phyloP scores from a whole-genome alignment of 2,888 invertebrate genomes.

The Deladenus siricidicola region DNA sequence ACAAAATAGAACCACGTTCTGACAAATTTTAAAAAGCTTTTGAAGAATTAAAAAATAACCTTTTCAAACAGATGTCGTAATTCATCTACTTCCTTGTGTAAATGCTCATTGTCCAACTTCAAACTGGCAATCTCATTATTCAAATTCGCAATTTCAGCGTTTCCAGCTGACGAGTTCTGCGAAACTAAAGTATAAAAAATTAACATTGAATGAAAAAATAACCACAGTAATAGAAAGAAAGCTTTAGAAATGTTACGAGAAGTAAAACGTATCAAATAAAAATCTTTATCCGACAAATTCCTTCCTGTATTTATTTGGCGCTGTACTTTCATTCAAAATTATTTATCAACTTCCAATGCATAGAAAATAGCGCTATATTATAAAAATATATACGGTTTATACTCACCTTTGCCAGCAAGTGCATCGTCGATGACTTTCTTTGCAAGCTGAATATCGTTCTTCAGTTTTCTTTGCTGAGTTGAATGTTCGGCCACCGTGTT shows the following conservation, averaged over 20 bases:
- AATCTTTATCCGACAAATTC: no score
- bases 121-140: slow-evolving; percentile 8
- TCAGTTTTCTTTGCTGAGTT: slow-evolving; percentile 4
- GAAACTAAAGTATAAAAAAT: background rate
- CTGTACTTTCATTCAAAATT: background rate
- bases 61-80: slow-evolving; percentile 6
- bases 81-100: slow-evolving; percentile 14
- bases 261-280: no score
- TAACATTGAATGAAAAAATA: no score
- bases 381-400: no score
- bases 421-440: slow-evolving; percentile 9
- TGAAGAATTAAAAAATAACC: slow-evolving; percentile 2
- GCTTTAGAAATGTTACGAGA: no score
- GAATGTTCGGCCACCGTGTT: background rate
- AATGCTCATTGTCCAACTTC: slow-evolving; percentile 4
- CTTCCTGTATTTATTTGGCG: background rate
- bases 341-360: background rate
- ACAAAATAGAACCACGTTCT: background rate
- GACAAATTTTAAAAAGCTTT: background rate
- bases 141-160: slow-evolving; percentile 8
- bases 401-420: slow-evolving; percentile 6
- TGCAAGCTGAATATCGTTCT: background rate
- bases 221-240: no score
- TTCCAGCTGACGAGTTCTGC: slow-evolving; percentile 2
- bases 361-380: no score